phyloP scores from a whole-genome alignment of 1,140 invertebrate species.

The Meteorus sp. region DNA sequence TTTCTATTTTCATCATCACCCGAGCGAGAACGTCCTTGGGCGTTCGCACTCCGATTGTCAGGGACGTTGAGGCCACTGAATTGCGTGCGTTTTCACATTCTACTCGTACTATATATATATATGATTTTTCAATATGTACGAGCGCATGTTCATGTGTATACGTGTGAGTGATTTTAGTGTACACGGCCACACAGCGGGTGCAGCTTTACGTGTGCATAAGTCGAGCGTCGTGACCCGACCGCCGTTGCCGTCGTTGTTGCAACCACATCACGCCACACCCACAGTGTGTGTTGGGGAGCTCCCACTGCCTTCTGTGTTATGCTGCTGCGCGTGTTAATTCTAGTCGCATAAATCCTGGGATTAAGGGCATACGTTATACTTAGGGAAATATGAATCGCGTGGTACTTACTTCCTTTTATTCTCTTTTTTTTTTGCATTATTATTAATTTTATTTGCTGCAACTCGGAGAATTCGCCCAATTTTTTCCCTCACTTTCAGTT shows the following conservation, averaged over 20 bases:
- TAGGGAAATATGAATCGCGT: constrained; percentile 44
- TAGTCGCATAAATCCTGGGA: constrained; percentile 48
- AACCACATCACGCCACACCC: too few relatives aligned
- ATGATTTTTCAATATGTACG: background rate
- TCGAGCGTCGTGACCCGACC: too few relatives aligned
- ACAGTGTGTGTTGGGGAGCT: too few relatives aligned
- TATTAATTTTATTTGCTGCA: background rate
- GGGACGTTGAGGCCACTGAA: background rate
- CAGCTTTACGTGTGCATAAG: too few relatives aligned
- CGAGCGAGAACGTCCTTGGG: background rate
- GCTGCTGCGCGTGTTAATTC: constrained; percentile 43
- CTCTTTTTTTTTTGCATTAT: constrained; percentile 7
- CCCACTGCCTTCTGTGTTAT: background rate
- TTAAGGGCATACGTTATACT: constrained; percentile 53
- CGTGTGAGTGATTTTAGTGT: too few relatives aligned
- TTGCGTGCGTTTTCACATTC: background rate
- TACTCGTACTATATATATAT: background rate
- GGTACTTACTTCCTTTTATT: constrained; percentile 2
- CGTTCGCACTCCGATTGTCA: background rate
- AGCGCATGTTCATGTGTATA: too few relatives aligned
- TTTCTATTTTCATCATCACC: background rate
- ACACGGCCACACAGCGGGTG: too few relatives aligned
- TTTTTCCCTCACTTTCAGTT: background rate
- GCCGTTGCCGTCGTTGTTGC: too few relatives aligned
- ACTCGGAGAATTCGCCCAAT: background rate